Conservation (phyloP, 2,888 invertebrate genomes). For the Monoplex corrugatus region DNA sequence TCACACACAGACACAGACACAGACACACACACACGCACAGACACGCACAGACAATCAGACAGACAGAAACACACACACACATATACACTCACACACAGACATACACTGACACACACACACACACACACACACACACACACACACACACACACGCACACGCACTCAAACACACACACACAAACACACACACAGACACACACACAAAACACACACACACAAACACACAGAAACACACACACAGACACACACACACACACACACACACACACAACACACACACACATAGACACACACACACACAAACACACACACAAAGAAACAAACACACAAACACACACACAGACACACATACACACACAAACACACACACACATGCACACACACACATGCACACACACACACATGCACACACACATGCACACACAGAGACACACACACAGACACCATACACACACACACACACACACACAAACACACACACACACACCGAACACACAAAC, state of each 20-base stretch:
- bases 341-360: no score
- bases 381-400: no score
- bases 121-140: slow-evolving; percentile 1
- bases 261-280: neutral
- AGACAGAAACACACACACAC: neutral
- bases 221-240: neutral
- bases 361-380: no score
- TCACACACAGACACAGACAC: neutral
- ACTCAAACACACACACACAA: neutral
- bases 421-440: no score
- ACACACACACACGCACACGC: neutral
- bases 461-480: neutral
- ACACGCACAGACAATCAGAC: no score
- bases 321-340: no score
- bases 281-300: neutral
- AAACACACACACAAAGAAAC: no score
- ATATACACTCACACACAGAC: neutral
- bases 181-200: no score
- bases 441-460: no score
- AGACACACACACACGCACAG: no score
- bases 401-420: no score
- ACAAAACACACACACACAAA: no score
- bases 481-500: neutral
- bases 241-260: neutral
- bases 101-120: neutral